Percentiles rank a stretch among this genome's conserved stretches.
Conservation (phyloP, 1,140 invertebrate species). For the Dendrolimus punctatus region DNA sequence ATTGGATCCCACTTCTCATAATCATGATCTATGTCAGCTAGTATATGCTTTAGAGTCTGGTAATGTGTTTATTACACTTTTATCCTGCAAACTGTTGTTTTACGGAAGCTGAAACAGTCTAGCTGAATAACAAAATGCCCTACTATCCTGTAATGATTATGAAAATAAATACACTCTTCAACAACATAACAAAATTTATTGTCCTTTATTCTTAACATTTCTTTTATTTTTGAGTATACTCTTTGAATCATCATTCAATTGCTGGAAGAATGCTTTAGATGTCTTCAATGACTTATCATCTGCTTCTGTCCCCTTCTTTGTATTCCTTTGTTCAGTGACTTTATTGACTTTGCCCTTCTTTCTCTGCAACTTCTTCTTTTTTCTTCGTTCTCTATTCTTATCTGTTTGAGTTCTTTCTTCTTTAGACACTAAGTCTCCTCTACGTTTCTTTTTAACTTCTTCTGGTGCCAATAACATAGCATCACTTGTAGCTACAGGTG, state of each 20-base stretch:
- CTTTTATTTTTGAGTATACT: constrained; percentile 59
- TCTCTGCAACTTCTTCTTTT: constrained; percentile 87
- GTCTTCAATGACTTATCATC: constrained; percentile 79
- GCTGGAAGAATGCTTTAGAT: constrained; percentile 86
- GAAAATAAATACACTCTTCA: constrained; percentile 7
- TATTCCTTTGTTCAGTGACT: constrained; percentile 77
- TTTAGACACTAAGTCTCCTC: constrained; percentile 84
- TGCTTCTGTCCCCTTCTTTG: constrained; percentile 64
- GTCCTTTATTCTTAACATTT: constrained; percentile 52
- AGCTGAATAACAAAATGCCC: no score
- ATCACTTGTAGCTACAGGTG: constrained; percentile 88
- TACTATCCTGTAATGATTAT: not conserved
- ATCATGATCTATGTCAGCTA: no score
- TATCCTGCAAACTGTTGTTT: no score
- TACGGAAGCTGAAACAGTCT: no score
- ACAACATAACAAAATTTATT: constrained; percentile 31
- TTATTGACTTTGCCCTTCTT: constrained; percentile 72
- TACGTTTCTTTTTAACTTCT: constrained; percentile 89
- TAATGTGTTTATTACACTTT: no score
- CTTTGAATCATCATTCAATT: constrained; percentile 82
- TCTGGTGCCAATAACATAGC: constrained; percentile 92
- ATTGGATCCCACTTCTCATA: no score
- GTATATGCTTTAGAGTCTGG: no score
- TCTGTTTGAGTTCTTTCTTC: constrained; percentile 89
- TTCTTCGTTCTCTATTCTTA: constrained; percentile 89